phyloP scores from a whole-genome alignment of 2,113 vertebrate genomes.

The Oenanthe melanoleuca region DNA sequence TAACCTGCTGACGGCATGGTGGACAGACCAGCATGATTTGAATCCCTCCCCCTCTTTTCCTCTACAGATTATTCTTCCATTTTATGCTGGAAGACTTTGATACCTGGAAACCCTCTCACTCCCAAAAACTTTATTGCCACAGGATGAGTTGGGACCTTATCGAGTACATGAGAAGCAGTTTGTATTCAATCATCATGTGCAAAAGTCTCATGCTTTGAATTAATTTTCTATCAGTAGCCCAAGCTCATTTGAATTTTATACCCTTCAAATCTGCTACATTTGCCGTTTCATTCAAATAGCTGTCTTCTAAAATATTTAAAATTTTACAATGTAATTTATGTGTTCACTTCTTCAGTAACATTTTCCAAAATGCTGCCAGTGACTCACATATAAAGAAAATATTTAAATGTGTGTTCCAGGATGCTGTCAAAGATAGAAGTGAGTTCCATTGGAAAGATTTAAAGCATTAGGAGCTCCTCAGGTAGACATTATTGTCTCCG shows the following conservation, averaged over 20 bases:
- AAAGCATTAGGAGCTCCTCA: neutral
- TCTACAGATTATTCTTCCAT: neutral
- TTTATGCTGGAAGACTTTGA: neutral
- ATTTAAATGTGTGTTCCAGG: neutral
- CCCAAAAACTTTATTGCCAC: neutral
- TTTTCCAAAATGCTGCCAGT: neutral
- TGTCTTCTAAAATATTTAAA: neutral
- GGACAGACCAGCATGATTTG: accelerated
- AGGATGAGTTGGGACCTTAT: neutral
- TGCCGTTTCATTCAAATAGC: neutral
- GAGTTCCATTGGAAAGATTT: neutral
- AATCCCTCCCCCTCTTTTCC: neutral
- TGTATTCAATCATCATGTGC: neutral
- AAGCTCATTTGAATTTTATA: neutral
- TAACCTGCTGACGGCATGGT: neutral
- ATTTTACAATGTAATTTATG: neutral
- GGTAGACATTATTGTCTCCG: neutral
- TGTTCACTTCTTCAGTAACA: neutral
- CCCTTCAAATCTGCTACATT: neutral
- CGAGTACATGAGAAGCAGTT: neutral
- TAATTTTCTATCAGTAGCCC: neutral
- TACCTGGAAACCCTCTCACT: neutral
- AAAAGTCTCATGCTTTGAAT: neutral
- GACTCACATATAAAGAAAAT: neutral
- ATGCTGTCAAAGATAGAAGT: neutral